A percentile compares a stretch with the other conserved stretches of the same genome.
Conservation (phyloP, 2,888 invertebrate genomes). For the Caenorhabditis panamensis region DNA sequence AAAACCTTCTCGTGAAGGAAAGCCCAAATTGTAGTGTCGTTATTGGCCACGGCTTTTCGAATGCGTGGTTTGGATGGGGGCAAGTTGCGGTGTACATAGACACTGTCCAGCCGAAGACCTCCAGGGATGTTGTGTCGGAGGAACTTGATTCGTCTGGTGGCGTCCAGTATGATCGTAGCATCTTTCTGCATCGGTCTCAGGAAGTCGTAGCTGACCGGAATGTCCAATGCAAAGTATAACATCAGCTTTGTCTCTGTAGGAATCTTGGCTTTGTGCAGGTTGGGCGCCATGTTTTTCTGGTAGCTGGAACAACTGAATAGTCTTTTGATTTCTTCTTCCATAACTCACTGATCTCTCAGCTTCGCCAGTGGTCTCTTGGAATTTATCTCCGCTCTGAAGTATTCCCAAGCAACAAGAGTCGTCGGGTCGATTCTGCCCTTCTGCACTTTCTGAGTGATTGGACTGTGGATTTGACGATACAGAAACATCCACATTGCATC, state of each 20-base stretch:
- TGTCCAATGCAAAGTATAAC: constrained; percentile 15
- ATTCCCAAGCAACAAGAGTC: not conserved
- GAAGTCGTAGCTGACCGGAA: not conserved
- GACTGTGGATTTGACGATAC: not conserved
- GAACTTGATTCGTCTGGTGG: not conserved
- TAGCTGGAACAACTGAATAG: constrained; percentile 24
- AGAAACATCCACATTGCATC: not conserved
- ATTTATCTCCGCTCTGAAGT: not conserved
- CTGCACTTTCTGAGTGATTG: not conserved
- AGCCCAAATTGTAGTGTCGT: not conserved
- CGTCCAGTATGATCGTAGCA: not conserved
- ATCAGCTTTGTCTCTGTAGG: constrained; percentile 1
- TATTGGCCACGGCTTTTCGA: not conserved
- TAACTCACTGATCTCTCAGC: not conserved
- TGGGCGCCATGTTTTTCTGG: not conserved
- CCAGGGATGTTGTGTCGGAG: not conserved
- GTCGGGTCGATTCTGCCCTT: not conserved
- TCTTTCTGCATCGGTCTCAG: not conserved
- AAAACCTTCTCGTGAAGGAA: not conserved
- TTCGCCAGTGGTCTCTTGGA: not conserved
- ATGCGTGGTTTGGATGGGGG: not conserved
- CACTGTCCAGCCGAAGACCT: not conserved
- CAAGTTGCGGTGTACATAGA: too few species aligned
- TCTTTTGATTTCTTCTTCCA: not conserved
- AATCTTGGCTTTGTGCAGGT: constrained; percentile 6